Evolutionary conservation across 2,113 vertebrate genomes (phyloP), one percentile per base, ranked within the genome.

Genomic region (Macaca fascicularis): DNA sequence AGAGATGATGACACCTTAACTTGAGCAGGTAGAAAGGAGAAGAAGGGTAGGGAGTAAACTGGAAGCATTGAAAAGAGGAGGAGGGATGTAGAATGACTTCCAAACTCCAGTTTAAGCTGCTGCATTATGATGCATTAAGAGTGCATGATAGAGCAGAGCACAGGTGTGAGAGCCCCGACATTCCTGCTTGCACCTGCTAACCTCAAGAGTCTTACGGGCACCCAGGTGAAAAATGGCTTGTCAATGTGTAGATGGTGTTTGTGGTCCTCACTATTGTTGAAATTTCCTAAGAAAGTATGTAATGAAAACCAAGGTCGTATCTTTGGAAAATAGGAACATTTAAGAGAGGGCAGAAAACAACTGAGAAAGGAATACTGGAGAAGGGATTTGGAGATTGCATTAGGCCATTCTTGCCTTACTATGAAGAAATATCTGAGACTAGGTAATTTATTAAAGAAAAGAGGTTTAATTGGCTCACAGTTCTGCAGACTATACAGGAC

Each of bases 141-240:
- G 8, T 22, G 6, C 7, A 2, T 20, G 8, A 4, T 1, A 22
- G 75, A 32, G 61, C 0, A 10, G 32, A 35, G 12, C 7, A 1
- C n/a, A 8, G 14, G 3, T 0, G 0, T 17, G 27, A 84, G 32
- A 30, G n/a, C 12, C 6, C 17, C 4, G 1, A 7, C 1, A 3
- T 6, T 67, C 11, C 6, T 16, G 35, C 35, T 32, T 45, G 5
- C 32, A 40, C 2, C 0, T 64, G 2, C 12, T 59, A 9, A 9
- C 32, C 0, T 40, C 1, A 27, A 43, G 59, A 4, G 69, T 10
- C 64, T 84, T 57, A 32, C 19, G 38, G 38, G 5, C 27, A 48
- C 52, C 8, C 16, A 0, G 27, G 5, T 50, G 30, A 50, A 40
- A 22, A 43, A 59, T 1, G 5, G 5, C n/a, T 1, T 11, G 17